Evolutionary conservation across 2,888 invertebrate genomes (phyloP), one percentile per base, ranked within the genome.

Genomic region (Scaptomyza cyrtandrae): DNA sequence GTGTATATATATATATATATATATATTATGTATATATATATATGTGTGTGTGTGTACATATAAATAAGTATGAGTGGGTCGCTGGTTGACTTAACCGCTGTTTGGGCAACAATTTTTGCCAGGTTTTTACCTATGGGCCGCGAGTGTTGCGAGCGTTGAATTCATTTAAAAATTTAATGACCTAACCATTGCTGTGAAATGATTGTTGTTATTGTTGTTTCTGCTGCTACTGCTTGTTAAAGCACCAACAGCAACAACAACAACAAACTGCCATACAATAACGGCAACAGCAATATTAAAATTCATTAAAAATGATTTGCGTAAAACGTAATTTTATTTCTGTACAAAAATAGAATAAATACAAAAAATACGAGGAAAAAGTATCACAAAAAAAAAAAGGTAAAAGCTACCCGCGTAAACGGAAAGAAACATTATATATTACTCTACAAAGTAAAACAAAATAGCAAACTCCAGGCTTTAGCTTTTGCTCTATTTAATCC

Each of bases 251-350:
- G 24, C 61, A 57, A 14, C 61, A 49, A 29, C 39, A 73, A 41
- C 45, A 67, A 44, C 72, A 64, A 64, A 41, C 57, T 41, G 64
- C 39, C 56, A 16, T 37, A 58, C 29, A 56, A 19, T n/a, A 19
- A 35, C 54, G 43, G 39, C 54, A 69, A 9, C 33, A 39, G 73
- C 78, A 52, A 88, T 85, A 82, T 89, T 89, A 88, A 89, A 85
- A 85, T 89, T 85, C 89, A 85, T 85, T 85, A 85, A 85, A 85
- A 85, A 85, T 85, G 88, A 85, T 85, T 85, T 89, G 89, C 88
- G 88, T 85, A 89, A 85, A 85, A 88, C 86, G 89, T 79, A 83
- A 83, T 88, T 88, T 83, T 86, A 80, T 88, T 83, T 82, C 86
- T 73, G 58, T 66, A 84, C 68, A 67, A 56, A 69, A 71, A 64